These are phyloP conservation scores for Petrocephalus sullivani DNA, from an alignment of 2,797 vertebrate genomes.

Conservation along the genomic window DNA sequence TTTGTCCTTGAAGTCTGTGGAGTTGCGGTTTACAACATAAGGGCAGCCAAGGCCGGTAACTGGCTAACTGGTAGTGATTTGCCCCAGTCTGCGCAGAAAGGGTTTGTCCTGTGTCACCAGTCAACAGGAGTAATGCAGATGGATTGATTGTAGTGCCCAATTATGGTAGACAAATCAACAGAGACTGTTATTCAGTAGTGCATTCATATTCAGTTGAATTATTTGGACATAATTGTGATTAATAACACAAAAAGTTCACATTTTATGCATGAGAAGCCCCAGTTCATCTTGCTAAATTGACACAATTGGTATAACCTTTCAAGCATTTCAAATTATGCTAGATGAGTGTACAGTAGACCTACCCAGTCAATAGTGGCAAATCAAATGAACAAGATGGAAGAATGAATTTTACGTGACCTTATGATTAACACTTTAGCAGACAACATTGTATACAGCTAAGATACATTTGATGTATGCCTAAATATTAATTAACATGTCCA, in stretches of 20 bases:
- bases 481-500: background rate
- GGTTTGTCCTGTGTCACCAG: background rate
- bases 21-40: background rate
- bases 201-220: background rate
- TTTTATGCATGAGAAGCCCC: background rate
- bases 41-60: background rate
- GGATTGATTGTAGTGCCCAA: background rate
- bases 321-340: conserved; percentile 1
- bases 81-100: background rate
- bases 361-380: background rate
- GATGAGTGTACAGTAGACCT: background rate
- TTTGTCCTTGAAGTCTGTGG: background rate
- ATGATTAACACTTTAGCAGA: background rate
- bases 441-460: background rate
- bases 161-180: background rate
- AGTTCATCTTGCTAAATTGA: background rate
- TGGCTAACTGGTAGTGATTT: background rate
- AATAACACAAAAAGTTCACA: background rate
- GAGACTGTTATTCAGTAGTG: background rate
- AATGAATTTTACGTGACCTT: background rate
- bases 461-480: background rate
- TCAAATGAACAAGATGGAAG: background rate
- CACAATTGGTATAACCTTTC: background rate
- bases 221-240: conserved; percentile 1
- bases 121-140: conserved; percentile 10